phyloP scores from a whole-genome alignment of 1,140 invertebrate genomes.

The Zaprionus lachaisei region DNA sequence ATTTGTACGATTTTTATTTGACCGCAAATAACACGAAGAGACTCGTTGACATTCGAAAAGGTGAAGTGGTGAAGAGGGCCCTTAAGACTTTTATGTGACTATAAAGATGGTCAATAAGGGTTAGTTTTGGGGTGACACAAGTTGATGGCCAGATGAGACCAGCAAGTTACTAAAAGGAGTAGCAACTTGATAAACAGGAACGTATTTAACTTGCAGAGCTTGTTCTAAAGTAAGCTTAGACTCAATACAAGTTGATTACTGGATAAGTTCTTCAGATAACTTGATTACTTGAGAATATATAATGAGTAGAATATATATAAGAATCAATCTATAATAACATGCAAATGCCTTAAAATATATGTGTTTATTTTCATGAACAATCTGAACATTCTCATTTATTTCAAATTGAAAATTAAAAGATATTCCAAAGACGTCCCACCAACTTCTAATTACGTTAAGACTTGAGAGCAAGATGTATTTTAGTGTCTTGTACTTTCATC shows the following conservation, averaged over 20 bases:
- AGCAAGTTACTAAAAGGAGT: not conserved
- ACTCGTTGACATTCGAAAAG: conserved; percentile 30
- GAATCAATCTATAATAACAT: no score
- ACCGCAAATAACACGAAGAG: conserved; percentile 46
- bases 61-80: not conserved
- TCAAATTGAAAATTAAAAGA: not conserved
- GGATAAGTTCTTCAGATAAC: not conserved
- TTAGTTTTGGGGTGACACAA: not conserved
- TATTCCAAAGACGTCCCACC: not conserved
- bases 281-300: no score
- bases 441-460: conserved; percentile 46
- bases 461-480: conserved; percentile 14
- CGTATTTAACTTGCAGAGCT: not conserved
- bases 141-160: not conserved
- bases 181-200: not conserved
- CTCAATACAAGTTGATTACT: not conserved
- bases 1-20: conserved; percentile 72
- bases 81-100: conserved; percentile 6
- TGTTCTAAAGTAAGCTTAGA: no score
- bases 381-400: not conserved
- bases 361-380: no score
- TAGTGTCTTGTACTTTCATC: conserved; percentile 44
- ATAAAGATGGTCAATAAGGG: conserved; percentile 19
- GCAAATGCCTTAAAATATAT: no score
- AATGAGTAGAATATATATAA: no score